These are phyloP conservation scores for Prionace glauca DNA, from an alignment of 2,797 vertebrate genomes.

Conservation along the genomic window DNA sequence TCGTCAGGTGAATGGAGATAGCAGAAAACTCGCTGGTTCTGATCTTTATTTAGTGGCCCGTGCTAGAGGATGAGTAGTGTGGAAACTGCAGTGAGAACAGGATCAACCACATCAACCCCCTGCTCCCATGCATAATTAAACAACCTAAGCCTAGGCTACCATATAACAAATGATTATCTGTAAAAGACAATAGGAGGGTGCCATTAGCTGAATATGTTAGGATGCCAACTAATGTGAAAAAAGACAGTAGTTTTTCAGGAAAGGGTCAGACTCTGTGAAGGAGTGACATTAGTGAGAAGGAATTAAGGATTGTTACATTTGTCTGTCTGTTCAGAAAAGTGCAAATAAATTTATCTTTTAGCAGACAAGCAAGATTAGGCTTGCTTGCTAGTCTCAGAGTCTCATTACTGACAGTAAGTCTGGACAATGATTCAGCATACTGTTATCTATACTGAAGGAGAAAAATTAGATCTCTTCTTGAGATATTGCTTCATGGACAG, in stretches of 20 bases:
- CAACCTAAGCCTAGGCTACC: not conserved
- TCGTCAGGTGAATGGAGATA: too few relatives aligned
- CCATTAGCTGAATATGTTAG: not conserved
- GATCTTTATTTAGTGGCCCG: not conserved
- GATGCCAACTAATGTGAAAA: not conserved
- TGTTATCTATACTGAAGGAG: not conserved
- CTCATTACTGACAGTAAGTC: not conserved
- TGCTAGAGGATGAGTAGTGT: not conserved
- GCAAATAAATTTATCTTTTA: not conserved
- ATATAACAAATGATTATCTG: not conserved
- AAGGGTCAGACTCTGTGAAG: not conserved
- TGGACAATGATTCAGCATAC: not conserved
- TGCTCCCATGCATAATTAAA: not conserved
- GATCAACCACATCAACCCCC: not conserved
- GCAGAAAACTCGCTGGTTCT: not conserved
- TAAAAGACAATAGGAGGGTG: not conserved
- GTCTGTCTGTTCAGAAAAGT: conserved; percentile 19
- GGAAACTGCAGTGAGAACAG: not conserved
- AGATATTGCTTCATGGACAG: not conserved
- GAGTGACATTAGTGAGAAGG: not conserved
- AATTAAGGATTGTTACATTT: not conserved
- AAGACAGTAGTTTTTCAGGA: not conserved
- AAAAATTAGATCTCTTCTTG: not conserved
- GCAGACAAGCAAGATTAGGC: not conserved
- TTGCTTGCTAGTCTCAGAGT: not conserved